phyloP scores from a whole-genome alignment of 2,888 invertebrate species.

The Pterostichus niger region DNA sequence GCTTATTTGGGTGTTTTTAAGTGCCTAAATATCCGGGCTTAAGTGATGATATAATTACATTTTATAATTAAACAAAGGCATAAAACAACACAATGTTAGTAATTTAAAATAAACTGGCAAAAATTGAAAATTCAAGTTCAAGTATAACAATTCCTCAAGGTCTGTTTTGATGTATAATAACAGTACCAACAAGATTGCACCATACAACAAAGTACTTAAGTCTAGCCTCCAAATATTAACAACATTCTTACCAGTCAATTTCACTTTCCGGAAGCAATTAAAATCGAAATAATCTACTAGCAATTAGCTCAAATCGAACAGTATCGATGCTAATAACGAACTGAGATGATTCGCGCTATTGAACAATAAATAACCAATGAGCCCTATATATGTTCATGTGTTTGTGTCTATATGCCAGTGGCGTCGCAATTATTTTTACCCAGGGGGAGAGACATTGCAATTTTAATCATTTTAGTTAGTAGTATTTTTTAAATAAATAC shows the following conservation, averaged over 20 bases:
- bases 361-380: conserved; percentile 49
- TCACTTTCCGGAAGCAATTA: conserved; percentile 1
- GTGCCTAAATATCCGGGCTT: too few species aligned
- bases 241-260: conserved; percentile 19
- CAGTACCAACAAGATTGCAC: too few species aligned
- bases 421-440: neutral
- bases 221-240: neutral
- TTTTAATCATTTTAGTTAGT: too few species aligned
- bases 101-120: neutral
- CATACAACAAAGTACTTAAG: neutral
- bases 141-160: neutral
- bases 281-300: neutral
- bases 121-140: neutral
- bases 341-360: conserved; percentile 14
- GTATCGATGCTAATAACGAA: neutral
- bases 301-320: neutral
- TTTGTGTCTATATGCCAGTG: conserved; percentile 3
- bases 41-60: too few species aligned
- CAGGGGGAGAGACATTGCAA: neutral
- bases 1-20: too few species aligned
- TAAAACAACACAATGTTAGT: too few species aligned
- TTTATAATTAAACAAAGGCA: too few species aligned
- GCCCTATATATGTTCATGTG: neutral
- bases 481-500: neutral
- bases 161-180: too few species aligned